These are phyloP conservation scores for Nycticebus coucang DNA, from an alignment of 2,113 vertebrate species.

Conservation along the genomic window DNA sequence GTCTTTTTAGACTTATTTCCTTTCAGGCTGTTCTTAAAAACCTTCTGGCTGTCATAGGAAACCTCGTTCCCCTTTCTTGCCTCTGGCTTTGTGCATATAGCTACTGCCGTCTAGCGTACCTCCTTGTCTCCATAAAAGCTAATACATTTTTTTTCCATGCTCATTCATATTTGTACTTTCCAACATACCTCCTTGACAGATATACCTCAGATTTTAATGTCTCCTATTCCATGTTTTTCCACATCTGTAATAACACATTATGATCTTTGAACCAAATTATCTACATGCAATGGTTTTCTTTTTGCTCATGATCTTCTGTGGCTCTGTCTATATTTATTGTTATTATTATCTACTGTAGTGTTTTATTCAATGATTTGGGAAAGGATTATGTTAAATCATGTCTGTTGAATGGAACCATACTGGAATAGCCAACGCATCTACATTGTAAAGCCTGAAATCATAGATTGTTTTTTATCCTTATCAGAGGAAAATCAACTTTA, in stretches of 20 bases:
- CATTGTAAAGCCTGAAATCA: not conserved
- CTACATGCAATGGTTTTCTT: not conserved
- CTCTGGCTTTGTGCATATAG: slow-evolving; percentile 8
- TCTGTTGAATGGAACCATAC: not conserved
- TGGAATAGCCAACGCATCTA: not conserved
- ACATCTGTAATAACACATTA: not conserved
- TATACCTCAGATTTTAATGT: not conserved
- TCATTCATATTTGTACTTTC: not conserved
- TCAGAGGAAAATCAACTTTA: not conserved
- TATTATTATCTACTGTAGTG: not conserved
- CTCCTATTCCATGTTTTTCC: not conserved
- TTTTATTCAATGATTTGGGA: not conserved
- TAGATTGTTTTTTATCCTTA: not conserved
- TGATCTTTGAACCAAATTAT: not conserved
- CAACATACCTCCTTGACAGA: not conserved
- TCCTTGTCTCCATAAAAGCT: not conserved
- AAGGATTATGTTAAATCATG: not conserved
- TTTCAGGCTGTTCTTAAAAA: not conserved
- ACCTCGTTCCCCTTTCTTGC: not conserved
- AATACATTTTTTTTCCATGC: not conserved
- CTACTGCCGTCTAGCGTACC: not conserved
- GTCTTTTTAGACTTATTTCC: not conserved
- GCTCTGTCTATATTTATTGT: not conserved
- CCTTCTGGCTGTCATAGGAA: not conserved
- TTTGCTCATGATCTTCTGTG: not conserved